These are phyloP conservation scores for Sphaeridia pumilis DNA, from an alignment of 2,888 invertebrate species.

Conservation along the genomic window DNA sequence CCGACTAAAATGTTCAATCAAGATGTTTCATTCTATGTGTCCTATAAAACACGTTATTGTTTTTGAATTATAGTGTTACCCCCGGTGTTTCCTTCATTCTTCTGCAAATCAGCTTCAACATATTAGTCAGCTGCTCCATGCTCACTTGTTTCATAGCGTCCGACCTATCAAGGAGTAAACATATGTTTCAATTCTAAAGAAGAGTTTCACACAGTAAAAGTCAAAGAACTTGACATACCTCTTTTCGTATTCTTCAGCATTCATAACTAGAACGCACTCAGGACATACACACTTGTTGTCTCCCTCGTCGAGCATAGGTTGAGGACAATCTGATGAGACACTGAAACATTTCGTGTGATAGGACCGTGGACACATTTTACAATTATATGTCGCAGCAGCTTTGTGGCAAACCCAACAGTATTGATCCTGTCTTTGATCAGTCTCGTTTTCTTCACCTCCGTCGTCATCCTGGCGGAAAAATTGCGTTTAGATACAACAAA, in stretches of 20 bases:
- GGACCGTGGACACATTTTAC: slow-evolving; percentile 72
- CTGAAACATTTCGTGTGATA: slow-evolving; percentile 69
- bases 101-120: slow-evolving; percentile 65
- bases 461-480: too few relatives aligned
- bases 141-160: slow-evolving; percentile 59
- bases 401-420: slow-evolving; percentile 90
- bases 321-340: slow-evolving; percentile 21
- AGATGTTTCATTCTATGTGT: not conserved
- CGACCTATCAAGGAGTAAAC: slow-evolving; percentile 44
- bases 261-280: slow-evolving; percentile 64
- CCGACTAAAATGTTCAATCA: slow-evolving; percentile 44
- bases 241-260: slow-evolving; percentile 59
- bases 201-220: not conserved
- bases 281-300: slow-evolving; percentile 55
- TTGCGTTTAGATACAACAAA: too few relatives aligned
- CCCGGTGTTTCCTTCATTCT: slow-evolving; percentile 68
- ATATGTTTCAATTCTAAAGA: not conserved
- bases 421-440: slow-evolving; percentile 45
- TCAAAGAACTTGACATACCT: slow-evolving; percentile 42
- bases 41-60: not conserved
- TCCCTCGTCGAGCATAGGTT: slow-evolving; percentile 37
- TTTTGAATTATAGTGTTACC: slow-evolving; percentile 46
- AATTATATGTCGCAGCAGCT: slow-evolving; percentile 49
- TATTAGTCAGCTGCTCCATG: slow-evolving; percentile 60
- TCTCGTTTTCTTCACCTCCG: not conserved